phyloP scores from a whole-genome alignment of 2,113 vertebrate species.

The Apistogramma diplotaenia region DNA sequence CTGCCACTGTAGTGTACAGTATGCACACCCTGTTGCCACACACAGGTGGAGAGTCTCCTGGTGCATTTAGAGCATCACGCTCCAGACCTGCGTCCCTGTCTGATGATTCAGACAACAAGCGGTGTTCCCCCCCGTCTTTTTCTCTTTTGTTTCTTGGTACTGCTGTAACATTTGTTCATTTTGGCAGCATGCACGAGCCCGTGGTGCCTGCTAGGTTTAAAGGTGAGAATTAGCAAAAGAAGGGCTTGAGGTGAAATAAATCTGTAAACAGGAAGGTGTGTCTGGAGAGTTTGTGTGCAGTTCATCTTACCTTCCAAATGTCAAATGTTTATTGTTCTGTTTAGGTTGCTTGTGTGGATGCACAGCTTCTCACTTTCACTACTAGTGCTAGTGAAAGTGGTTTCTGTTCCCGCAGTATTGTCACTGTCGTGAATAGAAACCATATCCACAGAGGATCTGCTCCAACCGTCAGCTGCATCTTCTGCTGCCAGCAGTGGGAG shows the following conservation, averaged over 20 bases:
- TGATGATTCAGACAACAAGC: conserved; percentile 12
- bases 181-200: conserved; percentile 39
- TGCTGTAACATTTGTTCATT: conserved; percentile 29
- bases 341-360: not conserved
- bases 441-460: not conserved
- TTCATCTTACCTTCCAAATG: not conserved
- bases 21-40: conserved; percentile 21
- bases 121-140: not conserved
- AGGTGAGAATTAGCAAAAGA: conserved; percentile 43
- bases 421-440: conserved; percentile 5
- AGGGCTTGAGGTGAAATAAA: conserved; percentile 60
- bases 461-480: not conserved
- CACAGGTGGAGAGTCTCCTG: conserved; percentile 2
- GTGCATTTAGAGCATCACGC: conserved; percentile 7
- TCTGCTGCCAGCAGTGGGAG: not conserved
- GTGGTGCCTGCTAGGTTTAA: conserved; percentile 45
- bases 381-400: not conserved
- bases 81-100: conserved; percentile 3
- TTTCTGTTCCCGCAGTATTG: not conserved
- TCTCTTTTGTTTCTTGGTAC: conserved; percentile 11
- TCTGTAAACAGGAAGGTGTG: conserved; percentile 1
- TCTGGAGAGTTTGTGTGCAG: not conserved
- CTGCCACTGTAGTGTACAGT: conserved; percentile 25
- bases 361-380: conserved; percentile 17
- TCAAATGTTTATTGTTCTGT: not conserved